Conservation (phyloP, 1,140 invertebrate genomes). For the Panulirus ornatus region DNA sequence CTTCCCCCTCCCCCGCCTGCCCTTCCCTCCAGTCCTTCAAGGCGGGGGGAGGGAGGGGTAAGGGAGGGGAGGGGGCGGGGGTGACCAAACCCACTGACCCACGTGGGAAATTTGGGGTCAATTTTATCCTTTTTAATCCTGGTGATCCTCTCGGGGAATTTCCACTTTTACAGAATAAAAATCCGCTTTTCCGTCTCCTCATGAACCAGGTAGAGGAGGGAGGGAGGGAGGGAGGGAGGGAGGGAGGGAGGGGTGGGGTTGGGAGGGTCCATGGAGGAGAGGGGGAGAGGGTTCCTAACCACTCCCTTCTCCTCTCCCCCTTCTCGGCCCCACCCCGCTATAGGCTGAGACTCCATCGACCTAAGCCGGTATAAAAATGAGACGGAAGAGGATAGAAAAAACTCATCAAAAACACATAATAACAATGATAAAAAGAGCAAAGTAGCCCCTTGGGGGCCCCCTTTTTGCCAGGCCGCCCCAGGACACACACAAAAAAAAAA, state of each 20-base stretch:
- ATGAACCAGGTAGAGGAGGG: neutral
- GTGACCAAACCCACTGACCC: slow-evolving; percentile 22
- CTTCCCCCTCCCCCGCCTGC: neutral
- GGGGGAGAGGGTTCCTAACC: slow-evolving; percentile 2
- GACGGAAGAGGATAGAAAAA: slow-evolving; percentile 23
- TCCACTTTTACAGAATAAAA: slow-evolving; percentile 37
- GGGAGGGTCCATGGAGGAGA: neutral
- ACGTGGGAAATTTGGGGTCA: slow-evolving; percentile 45
- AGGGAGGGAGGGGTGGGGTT: neutral
- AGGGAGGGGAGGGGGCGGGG: too few species aligned
- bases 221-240: neutral
- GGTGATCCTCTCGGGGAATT: slow-evolving; percentile 50
- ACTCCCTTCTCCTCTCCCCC: neutral
- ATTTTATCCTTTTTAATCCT: slow-evolving; percentile 49
- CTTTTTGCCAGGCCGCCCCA: slow-evolving; percentile 14
- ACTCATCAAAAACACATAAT: slow-evolving; percentile 59
- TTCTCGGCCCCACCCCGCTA: neutral
- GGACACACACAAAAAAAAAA: neutral
- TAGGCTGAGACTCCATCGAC: neutral
- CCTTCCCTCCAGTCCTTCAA: neutral
- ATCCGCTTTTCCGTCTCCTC: slow-evolving; percentile 53
- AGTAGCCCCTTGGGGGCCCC: neutral
- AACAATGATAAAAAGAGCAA: slow-evolving; percentile 61
- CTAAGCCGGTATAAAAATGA: neutral
- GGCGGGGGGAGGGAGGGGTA: too few species aligned